These are phyloP conservation scores for Caranx ignobilis DNA, from an alignment of 2,113 vertebrate genomes.

Conservation along the genomic window DNA sequence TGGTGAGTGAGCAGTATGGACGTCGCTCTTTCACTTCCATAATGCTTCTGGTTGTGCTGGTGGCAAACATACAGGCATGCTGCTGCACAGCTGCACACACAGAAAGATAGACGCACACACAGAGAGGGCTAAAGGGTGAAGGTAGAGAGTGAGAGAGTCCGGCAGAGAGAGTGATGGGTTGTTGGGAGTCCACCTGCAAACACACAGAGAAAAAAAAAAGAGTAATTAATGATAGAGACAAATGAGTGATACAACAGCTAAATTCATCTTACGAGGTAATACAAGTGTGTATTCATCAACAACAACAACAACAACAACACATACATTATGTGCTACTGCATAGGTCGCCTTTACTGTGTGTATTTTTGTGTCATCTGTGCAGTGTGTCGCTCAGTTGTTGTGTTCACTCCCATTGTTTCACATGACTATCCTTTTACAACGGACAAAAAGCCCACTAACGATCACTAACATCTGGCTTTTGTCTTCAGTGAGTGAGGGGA, in stretches of 20 bases:
- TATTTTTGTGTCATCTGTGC: background rate
- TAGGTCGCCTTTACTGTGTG: background rate
- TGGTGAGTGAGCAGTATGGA: conserved; percentile 97
- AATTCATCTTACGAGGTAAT: background rate
- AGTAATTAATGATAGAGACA: background rate
- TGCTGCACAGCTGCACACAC: conserved; percentile 59
- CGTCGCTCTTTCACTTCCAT: conserved; percentile 99
- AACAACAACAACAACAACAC: background rate
- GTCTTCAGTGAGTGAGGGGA: too few species aligned
- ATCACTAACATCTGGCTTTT: too few species aligned
- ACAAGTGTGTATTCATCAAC: background rate
- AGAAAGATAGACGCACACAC: conserved; percentile 3
- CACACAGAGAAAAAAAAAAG: conserved; percentile 11
- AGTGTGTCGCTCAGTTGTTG: too few species aligned
- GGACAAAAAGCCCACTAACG: too few species aligned
- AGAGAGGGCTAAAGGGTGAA: background rate
- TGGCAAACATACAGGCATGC: conserved; percentile 79
- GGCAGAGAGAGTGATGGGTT: background rate
- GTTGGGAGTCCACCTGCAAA: conserved; percentile 47
- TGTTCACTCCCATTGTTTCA: background rate
- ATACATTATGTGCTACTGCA: background rate
- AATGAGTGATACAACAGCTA: background rate
- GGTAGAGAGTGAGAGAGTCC: background rate
- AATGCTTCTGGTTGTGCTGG: conserved; percentile 88
- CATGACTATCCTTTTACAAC: background rate